phyloP scores from a whole-genome alignment of 2,797 vertebrate species.

The Lophotriccus pileatus region DNA sequence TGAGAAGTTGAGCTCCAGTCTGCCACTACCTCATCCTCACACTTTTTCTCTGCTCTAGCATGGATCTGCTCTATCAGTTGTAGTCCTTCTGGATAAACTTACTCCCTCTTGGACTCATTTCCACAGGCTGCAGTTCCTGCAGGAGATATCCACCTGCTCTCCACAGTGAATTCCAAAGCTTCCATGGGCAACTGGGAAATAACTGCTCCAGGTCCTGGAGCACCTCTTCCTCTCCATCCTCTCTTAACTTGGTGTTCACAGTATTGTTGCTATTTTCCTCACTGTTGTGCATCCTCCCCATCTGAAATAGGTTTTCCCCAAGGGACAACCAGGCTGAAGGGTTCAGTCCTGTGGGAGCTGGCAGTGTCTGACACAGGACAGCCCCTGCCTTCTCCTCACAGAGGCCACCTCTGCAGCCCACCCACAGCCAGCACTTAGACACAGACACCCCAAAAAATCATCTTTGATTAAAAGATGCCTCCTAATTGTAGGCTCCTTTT shows the following conservation, averaged over 20 bases:
- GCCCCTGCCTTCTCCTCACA: neutral
- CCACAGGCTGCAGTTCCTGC: neutral
- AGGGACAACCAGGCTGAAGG: neutral
- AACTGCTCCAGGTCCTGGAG: neutral
- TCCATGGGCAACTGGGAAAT: neutral
- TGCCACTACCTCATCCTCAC: neutral
- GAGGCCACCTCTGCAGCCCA: neutral
- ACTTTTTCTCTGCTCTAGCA: rapidly evolving
- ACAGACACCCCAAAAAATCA: rapidly evolving
- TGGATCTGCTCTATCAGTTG: neutral
- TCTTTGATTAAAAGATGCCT: neutral
- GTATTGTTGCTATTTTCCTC: neutral
- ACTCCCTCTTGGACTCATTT: neutral
- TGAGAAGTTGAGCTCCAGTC: neutral
- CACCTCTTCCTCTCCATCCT: neutral
- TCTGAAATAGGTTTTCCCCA: neutral
- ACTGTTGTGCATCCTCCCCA: neutral
- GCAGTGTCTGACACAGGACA: neutral
- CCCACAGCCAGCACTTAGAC: rapidly evolving
- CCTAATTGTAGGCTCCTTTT: neutral
- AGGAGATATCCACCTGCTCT: neutral
- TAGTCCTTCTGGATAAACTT: neutral
- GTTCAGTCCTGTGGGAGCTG: neutral
- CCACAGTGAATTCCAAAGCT: neutral
- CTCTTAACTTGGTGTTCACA: neutral